These are phyloP conservation scores for Epirrita christyi DNA, from an alignment of 2,888 invertebrate species.

Conservation along the genomic window DNA sequence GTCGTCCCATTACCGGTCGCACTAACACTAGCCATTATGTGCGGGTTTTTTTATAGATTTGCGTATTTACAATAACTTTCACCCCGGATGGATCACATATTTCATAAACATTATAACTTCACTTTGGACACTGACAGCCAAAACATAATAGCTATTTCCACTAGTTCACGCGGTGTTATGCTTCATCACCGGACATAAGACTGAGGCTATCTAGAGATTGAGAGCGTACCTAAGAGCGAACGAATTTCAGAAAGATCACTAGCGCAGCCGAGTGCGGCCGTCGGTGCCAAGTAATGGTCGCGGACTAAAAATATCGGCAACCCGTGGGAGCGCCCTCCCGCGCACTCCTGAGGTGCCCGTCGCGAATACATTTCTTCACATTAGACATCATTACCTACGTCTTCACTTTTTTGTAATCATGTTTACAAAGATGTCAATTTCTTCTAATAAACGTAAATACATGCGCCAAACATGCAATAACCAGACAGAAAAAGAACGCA, in stretches of 20 bases:
- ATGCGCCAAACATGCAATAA: slow-evolving; percentile 2
- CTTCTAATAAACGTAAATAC: slow-evolving; percentile 8
- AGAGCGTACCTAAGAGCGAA: slow-evolving; percentile 76
- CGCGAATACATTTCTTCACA: slow-evolving; percentile 79
- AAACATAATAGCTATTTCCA: slow-evolving; percentile 37
- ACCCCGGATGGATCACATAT: slow-evolving; percentile 72
- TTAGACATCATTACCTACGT: slow-evolving; percentile 57
- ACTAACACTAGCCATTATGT: slow-evolving; percentile 69
- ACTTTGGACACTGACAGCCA: slow-evolving; percentile 44
- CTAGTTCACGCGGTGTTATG: slow-evolving; percentile 51
- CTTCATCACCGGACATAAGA: slow-evolving; percentile 64
- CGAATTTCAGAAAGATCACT: slow-evolving; percentile 82
- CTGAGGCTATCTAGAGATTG: slow-evolving; percentile 74
- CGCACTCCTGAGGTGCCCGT: slow-evolving; percentile 76
- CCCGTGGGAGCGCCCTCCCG: slow-evolving; percentile 86
- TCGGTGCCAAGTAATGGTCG: slow-evolving; percentile 87
- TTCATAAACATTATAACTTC: slow-evolving; percentile 67
- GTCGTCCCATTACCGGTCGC: slow-evolving; percentile 68
- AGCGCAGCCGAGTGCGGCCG: slow-evolving; percentile 82
- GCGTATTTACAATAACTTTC: slow-evolving; percentile 47
- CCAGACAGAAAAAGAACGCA: slow-evolving; percentile 16
- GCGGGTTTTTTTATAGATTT: slow-evolving; percentile 37
- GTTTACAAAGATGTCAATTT: slow-evolving; percentile 16
- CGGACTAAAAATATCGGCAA: slow-evolving; percentile 88
- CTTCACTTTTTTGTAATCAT: slow-evolving; percentile 45